A percentile compares a stretch with the other conserved stretches of the same genome.
These are phyloP conservation scores for Beris chalybata DNA, from an alignment of 2,888 invertebrate species.

Conservation along the genomic window DNA sequence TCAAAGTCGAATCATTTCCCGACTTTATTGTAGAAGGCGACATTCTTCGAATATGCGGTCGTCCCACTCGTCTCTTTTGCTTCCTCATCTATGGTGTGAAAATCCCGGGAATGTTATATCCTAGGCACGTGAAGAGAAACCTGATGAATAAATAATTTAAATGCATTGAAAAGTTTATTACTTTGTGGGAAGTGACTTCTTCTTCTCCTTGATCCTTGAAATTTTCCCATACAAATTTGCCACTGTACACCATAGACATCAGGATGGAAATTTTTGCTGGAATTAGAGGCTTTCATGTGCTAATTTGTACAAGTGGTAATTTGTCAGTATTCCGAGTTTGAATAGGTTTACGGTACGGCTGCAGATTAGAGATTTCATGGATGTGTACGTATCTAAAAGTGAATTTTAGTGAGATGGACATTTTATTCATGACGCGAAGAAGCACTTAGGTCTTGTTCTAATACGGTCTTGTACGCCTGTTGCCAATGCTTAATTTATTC, in stretches of 20 bases:
- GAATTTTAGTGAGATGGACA: too few species aligned
- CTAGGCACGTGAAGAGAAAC: conserved; percentile 23
- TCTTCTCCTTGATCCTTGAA: conserved; percentile 1
- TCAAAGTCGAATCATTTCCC: too few species aligned
- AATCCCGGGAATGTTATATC: not conserved
- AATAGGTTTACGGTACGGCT: not conserved
- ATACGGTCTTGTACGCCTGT: too few species aligned
- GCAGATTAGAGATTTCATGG: too few species aligned
- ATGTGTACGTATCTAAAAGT: too few species aligned
- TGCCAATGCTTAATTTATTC: too few species aligned
- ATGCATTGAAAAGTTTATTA: conserved; percentile 33
- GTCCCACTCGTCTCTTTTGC: too few species aligned
- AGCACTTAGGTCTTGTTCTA: too few species aligned
- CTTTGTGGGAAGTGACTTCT: conserved; percentile 25
- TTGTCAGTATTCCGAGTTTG: conserved; percentile 28
- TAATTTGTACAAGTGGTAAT: conserved; percentile 29
- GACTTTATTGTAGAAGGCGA: too few species aligned
- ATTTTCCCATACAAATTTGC: conserved; percentile 1
- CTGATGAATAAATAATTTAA: conserved; percentile 31
- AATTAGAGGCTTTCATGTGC: conserved; percentile 29
- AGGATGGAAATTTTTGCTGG: conserved; percentile 23
- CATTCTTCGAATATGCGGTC: too few species aligned
- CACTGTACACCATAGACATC: conserved; percentile 1
- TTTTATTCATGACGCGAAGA: too few species aligned
- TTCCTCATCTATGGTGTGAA: too few species aligned